Base-by-base conservation (phyloP, 2,888 invertebrate species). In the Stenoptilia bipunctidactyla region DNA sequence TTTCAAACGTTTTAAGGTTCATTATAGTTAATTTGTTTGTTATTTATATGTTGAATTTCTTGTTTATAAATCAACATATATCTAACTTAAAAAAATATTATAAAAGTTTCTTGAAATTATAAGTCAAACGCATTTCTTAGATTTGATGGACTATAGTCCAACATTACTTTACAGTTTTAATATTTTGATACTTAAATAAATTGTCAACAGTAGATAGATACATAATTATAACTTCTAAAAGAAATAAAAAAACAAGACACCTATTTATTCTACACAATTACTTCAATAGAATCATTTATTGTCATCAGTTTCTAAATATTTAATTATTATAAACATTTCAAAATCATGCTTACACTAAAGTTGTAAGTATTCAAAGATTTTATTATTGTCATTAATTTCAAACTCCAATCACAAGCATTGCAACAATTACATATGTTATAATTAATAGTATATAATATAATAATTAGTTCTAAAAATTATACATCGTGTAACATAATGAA, bases 211-310 rank as follows among this genome's bases (percentile, higher is more conserved):
- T 3, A 20, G 20, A 20, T 20, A n/a, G n/a, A n/a, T n/a, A n/a
- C 8, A 5, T 20, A 20, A 20, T 8, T 20, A 20, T 20, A 20
- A n/a, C 20, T 5, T 20, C 4, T 20, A 20, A 20, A 20, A 5
- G 8, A 20, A 20, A 5, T 5, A 5, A 20, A 8, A 20, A 20
- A 20, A 20, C 20, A 20, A 20, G 8, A 20, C 8, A 20, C 20
- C 20, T 20, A 20, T n/a, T n/a, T n/a, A 20, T 20, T 8, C 8
- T 5, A 20, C 8, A 20, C 8, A 20, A 20, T 20, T 43, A 40
- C 38, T 46, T 45, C 51, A 52, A 53, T 51, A 55, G 49, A 58
- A 52, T 47, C 49, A 46, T 47, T 62, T 62, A 60, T 62, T 62
- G 62, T 66, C 61, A 48, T 51, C 50, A 43, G 45, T 56, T 37